Conservation (phyloP, 2,797 vertebrate species). For the Pipistrellus kuhlii region DNA sequence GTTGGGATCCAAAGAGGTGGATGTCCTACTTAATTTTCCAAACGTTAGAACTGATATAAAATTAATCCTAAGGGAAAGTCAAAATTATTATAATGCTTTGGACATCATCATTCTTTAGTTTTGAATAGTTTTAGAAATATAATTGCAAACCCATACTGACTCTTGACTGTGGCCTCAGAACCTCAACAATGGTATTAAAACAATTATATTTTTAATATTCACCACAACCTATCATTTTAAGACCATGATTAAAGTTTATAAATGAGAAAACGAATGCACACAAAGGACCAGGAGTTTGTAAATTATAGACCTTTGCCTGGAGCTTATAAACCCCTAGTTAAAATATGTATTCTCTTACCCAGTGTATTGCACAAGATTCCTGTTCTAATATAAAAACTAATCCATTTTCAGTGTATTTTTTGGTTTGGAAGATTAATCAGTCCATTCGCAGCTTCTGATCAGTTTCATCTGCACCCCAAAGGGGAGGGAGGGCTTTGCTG, state of each 20-base stretch:
- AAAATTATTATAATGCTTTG: background rate
- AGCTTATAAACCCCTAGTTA: background rate
- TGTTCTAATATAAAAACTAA: background rate
- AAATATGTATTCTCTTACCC: conserved; percentile 50
- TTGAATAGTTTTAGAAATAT: background rate
- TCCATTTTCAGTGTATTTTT: conserved; percentile 36
- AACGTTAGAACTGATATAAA: background rate
- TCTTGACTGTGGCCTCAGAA: background rate
- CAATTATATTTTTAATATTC: background rate
- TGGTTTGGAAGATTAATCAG: conserved; percentile 62
- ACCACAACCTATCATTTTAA: background rate
- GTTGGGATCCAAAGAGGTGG: background rate
- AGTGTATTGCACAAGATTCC: conserved; percentile 4
- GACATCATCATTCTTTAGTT: background rate
- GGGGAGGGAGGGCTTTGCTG: background rate
- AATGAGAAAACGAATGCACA: conserved; percentile 43
- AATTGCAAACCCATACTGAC: background rate
- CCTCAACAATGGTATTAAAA: background rate
- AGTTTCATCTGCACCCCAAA: background rate
- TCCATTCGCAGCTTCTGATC: background rate
- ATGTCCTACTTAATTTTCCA: background rate
- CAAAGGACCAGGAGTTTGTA: background rate
- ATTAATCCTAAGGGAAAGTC: background rate
- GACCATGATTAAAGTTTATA: background rate
- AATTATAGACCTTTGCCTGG: background rate